Conservation (phyloP, 2,113 vertebrate species). For the Scatophagus argus region DNA sequence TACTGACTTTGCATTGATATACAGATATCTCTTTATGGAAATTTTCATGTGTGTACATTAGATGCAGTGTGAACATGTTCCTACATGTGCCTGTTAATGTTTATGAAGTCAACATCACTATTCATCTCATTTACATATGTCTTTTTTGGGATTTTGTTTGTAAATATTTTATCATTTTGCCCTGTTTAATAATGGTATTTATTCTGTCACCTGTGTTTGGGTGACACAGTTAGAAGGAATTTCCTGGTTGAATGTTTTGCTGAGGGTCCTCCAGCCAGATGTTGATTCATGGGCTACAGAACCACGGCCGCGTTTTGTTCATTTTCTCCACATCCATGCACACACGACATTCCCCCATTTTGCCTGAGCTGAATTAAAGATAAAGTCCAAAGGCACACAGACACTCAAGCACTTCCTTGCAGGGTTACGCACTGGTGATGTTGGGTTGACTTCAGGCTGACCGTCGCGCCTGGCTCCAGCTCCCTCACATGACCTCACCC, state of each 20-base stretch:
- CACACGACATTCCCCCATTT: not conserved
- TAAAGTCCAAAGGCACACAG: conserved; percentile 34
- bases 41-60: no score
- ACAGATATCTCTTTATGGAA: no score
- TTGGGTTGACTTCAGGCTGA: conserved; percentile 55
- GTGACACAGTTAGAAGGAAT: conserved; percentile 2
- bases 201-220: conserved; percentile 8
- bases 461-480: conserved; percentile 73
- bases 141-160: no score
- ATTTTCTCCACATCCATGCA: not conserved
- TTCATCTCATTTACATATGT: not conserved
- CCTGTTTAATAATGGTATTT: not conserved
- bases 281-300: conserved; percentile 5
- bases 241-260: conserved; percentile 26
- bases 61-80: not conserved
- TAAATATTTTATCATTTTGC: not conserved
- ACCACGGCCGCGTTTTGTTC: conserved; percentile 4
- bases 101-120: not conserved
- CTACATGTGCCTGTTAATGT: not conserved
- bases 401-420: conserved; percentile 18
- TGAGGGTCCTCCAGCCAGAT: conserved; percentile 21
- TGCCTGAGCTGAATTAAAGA: conserved; percentile 6
- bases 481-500: conserved; percentile 81
- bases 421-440: conserved; percentile 23
- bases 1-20: no score